Evolutionary conservation across 2,113 vertebrate genomes (phyloP).

Genomic region (Cavia porcellus): DNA sequence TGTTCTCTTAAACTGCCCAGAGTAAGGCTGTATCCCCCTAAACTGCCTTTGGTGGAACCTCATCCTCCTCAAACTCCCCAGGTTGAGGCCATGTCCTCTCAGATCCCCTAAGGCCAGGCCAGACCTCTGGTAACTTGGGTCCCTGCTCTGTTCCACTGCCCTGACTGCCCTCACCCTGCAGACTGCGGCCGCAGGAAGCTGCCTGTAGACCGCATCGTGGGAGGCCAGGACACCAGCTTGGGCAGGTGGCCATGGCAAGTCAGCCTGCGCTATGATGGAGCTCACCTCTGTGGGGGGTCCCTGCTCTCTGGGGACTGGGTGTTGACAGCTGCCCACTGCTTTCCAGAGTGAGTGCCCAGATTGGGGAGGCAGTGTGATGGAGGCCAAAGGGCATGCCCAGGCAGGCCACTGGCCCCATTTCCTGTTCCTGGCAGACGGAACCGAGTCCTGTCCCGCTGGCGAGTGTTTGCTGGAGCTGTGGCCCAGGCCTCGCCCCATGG

Average conservation of each 20-base stretch:
- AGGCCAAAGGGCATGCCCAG: neutral
- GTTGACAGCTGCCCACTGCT: slow-evolving; percentile 94
- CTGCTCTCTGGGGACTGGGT: slow-evolving; percentile 94
- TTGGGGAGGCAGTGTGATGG: neutral
- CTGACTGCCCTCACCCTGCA: slow-evolving; percentile 56
- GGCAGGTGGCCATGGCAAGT: slow-evolving; percentile 96
- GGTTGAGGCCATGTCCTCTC: neutral
- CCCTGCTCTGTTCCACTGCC: neutral
- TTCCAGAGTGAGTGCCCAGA: slow-evolving; percentile 90
- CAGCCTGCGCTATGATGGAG: slow-evolving; percentile 92
- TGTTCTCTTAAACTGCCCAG: neutral
- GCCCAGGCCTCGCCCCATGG: slow-evolving; percentile 90
- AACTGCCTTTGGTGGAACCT: rapidly evolving
- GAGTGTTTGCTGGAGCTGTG: slow-evolving; percentile 91
- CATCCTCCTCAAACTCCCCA: neutral
- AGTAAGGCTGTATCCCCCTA: neutral
- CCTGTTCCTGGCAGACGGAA: slow-evolving; percentile 87
- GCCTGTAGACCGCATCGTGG: slow-evolving; percentile 93
- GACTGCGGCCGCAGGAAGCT: slow-evolving; percentile 93
- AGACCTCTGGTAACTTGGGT: neutral
- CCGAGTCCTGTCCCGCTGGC: slow-evolving; percentile 90
- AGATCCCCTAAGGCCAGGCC: neutral
- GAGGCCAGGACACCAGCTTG: slow-evolving; percentile 91
- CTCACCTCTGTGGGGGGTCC: slow-evolving; percentile 94
- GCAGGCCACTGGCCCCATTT: neutral